A percentile compares a stretch with the other conserved stretches of the same genome.
Conservation (phyloP, 2,888 invertebrate genomes). For the Cephus nigrinus region DNA sequence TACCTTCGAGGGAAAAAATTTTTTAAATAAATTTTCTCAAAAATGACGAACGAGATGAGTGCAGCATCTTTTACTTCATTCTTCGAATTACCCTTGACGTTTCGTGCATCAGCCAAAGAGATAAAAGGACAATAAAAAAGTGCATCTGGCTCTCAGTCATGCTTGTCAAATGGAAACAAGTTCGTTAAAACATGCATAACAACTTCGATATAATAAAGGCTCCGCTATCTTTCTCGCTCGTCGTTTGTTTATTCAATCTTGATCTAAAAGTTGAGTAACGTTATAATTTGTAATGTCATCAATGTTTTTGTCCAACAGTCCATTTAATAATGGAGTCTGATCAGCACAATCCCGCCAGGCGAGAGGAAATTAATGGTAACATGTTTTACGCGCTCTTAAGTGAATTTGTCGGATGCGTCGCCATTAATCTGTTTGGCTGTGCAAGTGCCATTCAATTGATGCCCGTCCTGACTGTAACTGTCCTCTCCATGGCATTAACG, state of each 20-base stretch:
- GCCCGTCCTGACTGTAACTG: not conserved
- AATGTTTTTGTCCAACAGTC: not conserved
- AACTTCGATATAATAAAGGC: not conserved
- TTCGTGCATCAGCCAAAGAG: slow-evolving; percentile 54
- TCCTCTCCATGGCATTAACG: not conserved
- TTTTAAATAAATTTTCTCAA: not conserved
- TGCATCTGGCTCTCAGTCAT: slow-evolving; percentile 49
- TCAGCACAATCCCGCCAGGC: not conserved
- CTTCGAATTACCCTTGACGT: slow-evolving; percentile 37
- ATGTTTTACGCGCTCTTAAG: slow-evolving; percentile 1
- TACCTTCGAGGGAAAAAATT: not conserved
- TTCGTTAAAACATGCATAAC: not conserved
- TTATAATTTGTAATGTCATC: not conserved
- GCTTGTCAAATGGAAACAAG: not conserved
- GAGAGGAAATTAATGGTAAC: not conserved
- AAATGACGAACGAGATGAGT: not conserved
- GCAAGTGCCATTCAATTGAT: slow-evolving; percentile 10
- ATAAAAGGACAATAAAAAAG: slow-evolving; percentile 43
- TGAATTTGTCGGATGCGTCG: slow-evolving; percentile 8
- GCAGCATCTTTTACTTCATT: slow-evolving; percentile 25
- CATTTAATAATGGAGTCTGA: not conserved
- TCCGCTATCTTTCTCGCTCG: not conserved
- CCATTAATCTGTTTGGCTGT: slow-evolving; percentile 11
- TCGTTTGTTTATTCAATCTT: not conserved
- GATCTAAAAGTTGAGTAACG: not conserved